Evolutionary conservation across 30 jellyfish, hydroid and myxozoan species (phyloP).

Genomic region (Cassiopea xamachana): DNA sequence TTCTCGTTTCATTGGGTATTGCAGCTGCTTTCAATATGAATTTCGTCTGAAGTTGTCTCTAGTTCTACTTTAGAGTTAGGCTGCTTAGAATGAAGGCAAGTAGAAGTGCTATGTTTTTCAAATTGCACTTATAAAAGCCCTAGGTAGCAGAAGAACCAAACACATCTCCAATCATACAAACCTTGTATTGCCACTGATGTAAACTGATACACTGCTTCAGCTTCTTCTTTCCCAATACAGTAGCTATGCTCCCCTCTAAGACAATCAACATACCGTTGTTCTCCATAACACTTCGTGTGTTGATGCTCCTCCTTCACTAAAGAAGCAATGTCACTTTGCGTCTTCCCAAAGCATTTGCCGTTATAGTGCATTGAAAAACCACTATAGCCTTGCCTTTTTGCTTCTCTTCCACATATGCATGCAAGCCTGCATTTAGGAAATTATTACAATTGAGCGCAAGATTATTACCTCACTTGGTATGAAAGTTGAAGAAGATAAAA

Average conservation of each 20-base stretch:
- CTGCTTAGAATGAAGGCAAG: no score
- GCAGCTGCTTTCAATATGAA: no score
- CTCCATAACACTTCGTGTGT: slow-evolving; percentile 1
- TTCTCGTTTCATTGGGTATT: no score
- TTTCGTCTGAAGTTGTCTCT: no score
- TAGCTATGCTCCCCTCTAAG: slow-evolving; percentile 7
- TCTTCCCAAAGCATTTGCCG: slow-evolving; percentile 19
- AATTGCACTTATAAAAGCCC: no score
- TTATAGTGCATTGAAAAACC: slow-evolving; percentile 20
- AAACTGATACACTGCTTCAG: slow-evolving; percentile 30
- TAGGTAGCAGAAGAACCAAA: no score
- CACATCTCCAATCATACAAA: no score
- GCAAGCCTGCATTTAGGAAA: slow-evolving; percentile 3
- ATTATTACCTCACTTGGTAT: no score
- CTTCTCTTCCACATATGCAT: slow-evolving; percentile 24
- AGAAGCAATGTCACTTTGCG: background rate
- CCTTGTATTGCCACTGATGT: background rate
- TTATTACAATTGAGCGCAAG: background rate
- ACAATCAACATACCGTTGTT: slow-evolving; percentile 16
- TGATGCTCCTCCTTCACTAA: slow-evolving; percentile 6
- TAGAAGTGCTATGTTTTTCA: no score
- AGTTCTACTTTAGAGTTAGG: no score
- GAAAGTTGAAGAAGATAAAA: no score
- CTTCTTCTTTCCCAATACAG: slow-evolving; percentile 27
- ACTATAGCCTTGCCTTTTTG: slow-evolving; percentile 2